Conservation (phyloP, 1,140 invertebrate species). For the Pseudomyrmex flavicornis region DNA sequence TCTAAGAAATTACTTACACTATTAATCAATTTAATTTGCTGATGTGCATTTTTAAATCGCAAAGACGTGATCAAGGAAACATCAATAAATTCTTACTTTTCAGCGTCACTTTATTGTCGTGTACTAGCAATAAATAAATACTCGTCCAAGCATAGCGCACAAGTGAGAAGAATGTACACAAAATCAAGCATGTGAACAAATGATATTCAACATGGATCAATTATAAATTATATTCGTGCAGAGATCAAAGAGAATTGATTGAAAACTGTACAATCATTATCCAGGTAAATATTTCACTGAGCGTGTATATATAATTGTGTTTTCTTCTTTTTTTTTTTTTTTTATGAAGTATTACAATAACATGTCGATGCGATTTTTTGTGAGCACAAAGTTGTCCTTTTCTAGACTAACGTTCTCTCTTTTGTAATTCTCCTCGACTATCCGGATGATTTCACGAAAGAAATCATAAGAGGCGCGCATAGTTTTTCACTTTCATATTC, state of each 20-base stretch:
- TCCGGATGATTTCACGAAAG: too few species aligned
- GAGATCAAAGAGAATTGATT: constrained; percentile 52
- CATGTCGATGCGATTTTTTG: too few species aligned
- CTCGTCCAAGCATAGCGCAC: constrained; percentile 70
- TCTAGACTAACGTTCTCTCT: too few species aligned
- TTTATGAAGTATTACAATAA: too few species aligned
- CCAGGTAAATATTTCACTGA: constrained; percentile 56
- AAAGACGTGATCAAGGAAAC: not conserved
- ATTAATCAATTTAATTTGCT: not conserved
- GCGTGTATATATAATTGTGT: not conserved
- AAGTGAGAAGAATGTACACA: constrained; percentile 58
- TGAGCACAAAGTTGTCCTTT: too few species aligned
- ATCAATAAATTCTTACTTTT: constrained; percentile 77
- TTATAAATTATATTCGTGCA: constrained; percentile 56
- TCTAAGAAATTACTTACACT: constrained; percentile 10
- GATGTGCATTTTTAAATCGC: not conserved
- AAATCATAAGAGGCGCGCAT: too few species aligned
- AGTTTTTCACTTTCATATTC: too few species aligned
- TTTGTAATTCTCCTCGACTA: too few species aligned
- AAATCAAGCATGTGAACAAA: constrained; percentile 81
- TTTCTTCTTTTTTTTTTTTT: too few species aligned
- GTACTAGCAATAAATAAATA: constrained; percentile 86
- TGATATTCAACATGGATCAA: constrained; percentile 72
- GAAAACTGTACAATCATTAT: constrained; percentile 66
- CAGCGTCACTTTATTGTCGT: constrained; percentile 86